These are phyloP conservation scores for Phataginus tetradactyla DNA, from an alignment of 2,797 vertebrate species.

Conservation along the genomic window DNA sequence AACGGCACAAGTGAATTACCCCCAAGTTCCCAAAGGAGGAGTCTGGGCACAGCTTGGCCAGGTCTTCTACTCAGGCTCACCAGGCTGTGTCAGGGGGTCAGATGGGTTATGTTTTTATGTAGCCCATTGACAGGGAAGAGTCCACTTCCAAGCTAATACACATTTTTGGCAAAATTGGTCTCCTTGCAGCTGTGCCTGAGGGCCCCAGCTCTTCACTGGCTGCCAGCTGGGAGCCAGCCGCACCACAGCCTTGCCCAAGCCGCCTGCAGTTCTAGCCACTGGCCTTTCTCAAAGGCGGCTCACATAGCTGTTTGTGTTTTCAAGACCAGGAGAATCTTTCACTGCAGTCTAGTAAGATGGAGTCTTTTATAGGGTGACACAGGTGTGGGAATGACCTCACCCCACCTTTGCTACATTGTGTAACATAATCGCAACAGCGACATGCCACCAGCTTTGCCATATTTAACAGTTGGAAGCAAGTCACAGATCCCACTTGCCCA, in stretches of 20 bases:
- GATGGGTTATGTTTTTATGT: background rate
- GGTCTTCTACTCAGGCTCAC: background rate
- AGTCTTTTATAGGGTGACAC: background rate
- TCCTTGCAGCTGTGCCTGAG: background rate
- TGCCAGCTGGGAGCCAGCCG: background rate
- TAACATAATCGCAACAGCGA: background rate
- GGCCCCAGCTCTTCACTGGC: background rate
- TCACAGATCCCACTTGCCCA: background rate
- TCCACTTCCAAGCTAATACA: background rate
- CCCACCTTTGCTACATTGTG: background rate
- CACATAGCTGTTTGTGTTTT: background rate
- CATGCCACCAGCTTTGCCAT: background rate
- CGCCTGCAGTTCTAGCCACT: too few species aligned
- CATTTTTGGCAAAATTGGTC: background rate
- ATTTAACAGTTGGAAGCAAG: background rate
- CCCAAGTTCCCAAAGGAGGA: background rate
- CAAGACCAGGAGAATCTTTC: background rate
- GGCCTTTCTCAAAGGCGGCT: background rate
- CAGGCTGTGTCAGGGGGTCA: background rate
- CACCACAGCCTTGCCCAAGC: too few species aligned
- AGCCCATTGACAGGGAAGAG: background rate
- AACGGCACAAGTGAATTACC: background rate
- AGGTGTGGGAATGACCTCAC: too few species aligned
- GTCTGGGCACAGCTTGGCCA: background rate
- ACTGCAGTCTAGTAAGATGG: background rate